Evolutionary conservation across 2,888 invertebrate genomes (phyloP).

Genomic region (Himalopsyche kuldschensis): DNA sequence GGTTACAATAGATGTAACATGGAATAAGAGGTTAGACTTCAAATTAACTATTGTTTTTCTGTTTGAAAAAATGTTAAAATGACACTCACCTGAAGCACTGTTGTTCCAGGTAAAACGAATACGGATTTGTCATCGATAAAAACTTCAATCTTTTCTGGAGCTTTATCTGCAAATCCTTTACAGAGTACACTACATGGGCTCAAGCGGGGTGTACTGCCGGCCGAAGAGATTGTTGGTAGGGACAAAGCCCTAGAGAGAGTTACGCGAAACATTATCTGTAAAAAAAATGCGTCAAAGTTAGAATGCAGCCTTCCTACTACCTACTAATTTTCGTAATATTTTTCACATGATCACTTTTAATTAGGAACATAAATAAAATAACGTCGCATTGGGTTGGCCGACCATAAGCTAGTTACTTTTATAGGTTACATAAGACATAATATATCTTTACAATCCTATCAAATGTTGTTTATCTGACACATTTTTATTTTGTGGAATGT

Average conservation of each 20-base stretch:
- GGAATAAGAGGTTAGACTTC: neutral
- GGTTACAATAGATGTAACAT: too few relatives aligned
- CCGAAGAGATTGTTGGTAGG: constrained; percentile 49
- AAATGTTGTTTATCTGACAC: neutral
- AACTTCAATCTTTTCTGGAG: constrained; percentile 84
- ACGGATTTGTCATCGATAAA: constrained; percentile 97
- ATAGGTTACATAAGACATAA: constrained; percentile 38
- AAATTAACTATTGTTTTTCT: neutral
- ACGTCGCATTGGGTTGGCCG: neutral
- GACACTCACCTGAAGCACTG: constrained; percentile 82
- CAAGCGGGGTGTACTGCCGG: constrained; percentile 48
- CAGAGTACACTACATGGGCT: constrained; percentile 53
- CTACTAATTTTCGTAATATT: neutral
- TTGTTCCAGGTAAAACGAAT: constrained; percentile 92
- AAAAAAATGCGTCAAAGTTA: neutral
- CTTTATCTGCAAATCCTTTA: constrained; percentile 52
- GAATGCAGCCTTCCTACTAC: neutral
- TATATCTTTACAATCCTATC: constrained; percentile 6
- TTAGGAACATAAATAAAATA: neutral
- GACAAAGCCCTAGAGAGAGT: constrained; percentile 70
- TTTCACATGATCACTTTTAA: neutral
- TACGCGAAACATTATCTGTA: constrained; percentile 70
- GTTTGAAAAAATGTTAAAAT: neutral
- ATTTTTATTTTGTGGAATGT: neutral
- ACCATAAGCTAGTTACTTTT: neutral